Conservation (phyloP, 2,797 vertebrate genomes). For the Ptychadena robeensis region DNA sequence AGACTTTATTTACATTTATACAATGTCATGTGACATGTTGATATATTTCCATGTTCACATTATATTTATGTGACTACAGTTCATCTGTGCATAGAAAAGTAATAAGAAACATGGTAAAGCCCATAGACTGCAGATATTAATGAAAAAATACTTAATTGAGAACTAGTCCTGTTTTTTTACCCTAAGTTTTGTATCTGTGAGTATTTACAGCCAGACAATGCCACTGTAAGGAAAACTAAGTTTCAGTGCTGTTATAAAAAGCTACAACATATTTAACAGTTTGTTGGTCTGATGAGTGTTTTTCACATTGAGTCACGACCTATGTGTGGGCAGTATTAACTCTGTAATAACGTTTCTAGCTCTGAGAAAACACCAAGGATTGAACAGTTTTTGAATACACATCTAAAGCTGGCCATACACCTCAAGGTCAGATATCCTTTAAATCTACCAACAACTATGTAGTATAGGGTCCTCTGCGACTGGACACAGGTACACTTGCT, state of each 20-base stretch:
- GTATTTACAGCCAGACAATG: not conserved
- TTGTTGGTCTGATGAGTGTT: constrained; percentile 11
- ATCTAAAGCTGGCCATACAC: too few species aligned
- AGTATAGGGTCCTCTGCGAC: too few species aligned
- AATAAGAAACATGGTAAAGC: not conserved
- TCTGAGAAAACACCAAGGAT: constrained; percentile 5
- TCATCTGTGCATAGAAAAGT: not conserved
- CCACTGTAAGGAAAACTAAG: not conserved
- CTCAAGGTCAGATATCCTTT: too few species aligned
- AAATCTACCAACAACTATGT: too few species aligned
- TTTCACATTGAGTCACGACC: constrained; percentile 21
- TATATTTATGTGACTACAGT: constrained; percentile 7
- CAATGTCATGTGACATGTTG: not conserved
- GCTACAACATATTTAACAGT: not conserved
- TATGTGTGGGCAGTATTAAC: constrained; percentile 47
- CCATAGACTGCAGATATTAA: not conserved
- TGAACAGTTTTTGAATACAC: not conserved
- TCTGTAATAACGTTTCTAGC: not conserved
- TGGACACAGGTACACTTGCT: too few species aligned
- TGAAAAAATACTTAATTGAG: too few species aligned
- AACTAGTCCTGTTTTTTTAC: too few species aligned
- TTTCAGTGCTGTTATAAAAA: constrained; percentile 10
- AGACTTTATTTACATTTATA: not conserved
- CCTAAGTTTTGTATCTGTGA: too few species aligned
- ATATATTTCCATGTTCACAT: not conserved